These are phyloP conservation scores for Chiroxiphia lanceolata DNA, from an alignment of 2,797 vertebrate species.

Conservation along the genomic window DNA sequence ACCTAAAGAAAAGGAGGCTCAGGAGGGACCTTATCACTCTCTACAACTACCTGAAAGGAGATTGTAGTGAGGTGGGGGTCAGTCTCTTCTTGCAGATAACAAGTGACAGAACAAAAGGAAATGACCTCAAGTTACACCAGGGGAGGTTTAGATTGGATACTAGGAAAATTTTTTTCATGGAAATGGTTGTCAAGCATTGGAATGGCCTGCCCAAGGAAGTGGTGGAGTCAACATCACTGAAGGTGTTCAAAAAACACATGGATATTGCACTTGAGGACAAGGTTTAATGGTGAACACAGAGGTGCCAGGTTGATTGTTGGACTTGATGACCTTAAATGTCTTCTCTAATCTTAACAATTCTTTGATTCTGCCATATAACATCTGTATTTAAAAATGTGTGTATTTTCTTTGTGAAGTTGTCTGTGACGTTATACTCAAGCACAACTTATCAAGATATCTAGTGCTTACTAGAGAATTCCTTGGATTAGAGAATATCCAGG, in stretches of 20 bases:
- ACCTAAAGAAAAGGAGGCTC: neutral
- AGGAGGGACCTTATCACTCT: neutral
- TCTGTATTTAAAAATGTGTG: neutral
- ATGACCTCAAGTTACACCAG: neutral
- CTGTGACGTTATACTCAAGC: neutral
- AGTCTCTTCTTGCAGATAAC: neutral
- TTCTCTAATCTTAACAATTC: neutral
- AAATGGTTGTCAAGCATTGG: neutral
- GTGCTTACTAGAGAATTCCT: neutral
- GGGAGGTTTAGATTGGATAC: neutral
- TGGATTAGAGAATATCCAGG: neutral
- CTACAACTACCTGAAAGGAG: neutral
- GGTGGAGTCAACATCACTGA: neutral
- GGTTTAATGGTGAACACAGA: neutral
- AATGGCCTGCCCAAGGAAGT: neutral
- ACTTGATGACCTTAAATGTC: neutral
- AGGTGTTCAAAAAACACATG: neutral
- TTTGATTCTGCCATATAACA: neutral
- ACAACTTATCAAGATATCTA: neutral
- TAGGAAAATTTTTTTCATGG: neutral
- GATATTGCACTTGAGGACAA: neutral
- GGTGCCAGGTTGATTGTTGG: neutral
- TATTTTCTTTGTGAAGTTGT: neutral
- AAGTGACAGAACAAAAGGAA: neutral
- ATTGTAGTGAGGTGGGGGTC: neutral